Percentiles rank a stretch among this genome's conserved stretches.
Evolutionary conservation across 2,888 invertebrate genomes (phyloP).

Genomic region (Brachypalpus laphriformis): DNA sequence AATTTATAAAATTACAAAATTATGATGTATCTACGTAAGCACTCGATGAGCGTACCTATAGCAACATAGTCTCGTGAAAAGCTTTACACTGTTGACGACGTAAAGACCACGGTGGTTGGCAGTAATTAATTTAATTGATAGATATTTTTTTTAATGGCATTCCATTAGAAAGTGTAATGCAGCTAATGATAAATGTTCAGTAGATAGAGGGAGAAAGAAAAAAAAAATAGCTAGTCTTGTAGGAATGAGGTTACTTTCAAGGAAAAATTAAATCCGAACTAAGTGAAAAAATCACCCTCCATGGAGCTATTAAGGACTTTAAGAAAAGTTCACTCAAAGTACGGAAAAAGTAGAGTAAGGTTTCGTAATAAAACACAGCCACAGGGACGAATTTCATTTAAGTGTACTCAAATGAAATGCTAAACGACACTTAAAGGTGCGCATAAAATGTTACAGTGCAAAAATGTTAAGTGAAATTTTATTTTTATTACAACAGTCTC

Average conservation of each 20-base stretch:
- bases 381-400: constrained; percentile 66
- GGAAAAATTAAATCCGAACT: constrained; percentile 38
- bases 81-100: neutral
- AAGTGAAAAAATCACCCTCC: constrained; percentile 56
- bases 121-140: constrained; percentile 1
- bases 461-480: constrained; percentile 70
- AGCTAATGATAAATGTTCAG: constrained; percentile 26
- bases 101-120: neutral
- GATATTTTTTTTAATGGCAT: neutral
- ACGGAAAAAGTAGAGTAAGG: neutral
- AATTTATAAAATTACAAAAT: constrained; percentile 4
- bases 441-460: constrained; percentile 63
- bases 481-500: constrained; percentile 57
- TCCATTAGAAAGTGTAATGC: constrained; percentile 36
- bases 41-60: neutral
- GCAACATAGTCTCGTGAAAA: neutral
- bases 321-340: constrained; percentile 36
- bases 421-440: constrained; percentile 69
- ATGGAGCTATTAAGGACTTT: constrained; percentile 56
- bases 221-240: neutral
- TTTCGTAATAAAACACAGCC: constrained; percentile 52
- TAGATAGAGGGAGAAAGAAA: neutral
- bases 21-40: neutral
- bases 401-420: constrained; percentile 66
- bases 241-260: neutral